Base-by-base conservation (phyloP, 2,888 invertebrate genomes). In the Tryphoninae sp. region DNA sequence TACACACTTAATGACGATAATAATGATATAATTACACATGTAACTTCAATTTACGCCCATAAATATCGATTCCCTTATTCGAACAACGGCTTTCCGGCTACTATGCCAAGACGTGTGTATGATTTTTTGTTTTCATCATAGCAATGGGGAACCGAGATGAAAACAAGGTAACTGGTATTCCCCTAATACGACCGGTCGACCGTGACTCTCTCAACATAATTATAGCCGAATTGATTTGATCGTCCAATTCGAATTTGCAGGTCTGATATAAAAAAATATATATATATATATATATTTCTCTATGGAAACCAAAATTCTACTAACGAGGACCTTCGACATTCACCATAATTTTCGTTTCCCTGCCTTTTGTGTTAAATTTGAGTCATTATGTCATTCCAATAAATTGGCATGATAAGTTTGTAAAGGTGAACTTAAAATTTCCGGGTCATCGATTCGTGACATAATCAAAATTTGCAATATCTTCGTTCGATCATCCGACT, bases 161-260 rank as follows among this genome's bases (percentile, higher is more conserved):
- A 64, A 74, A 80, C 13, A 13, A 67, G 53, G 19, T 49, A 49
- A 23, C 69, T 69, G 80, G 75, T 22, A 75, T 80, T 80, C 64
- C 62, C 40, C 49, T 59, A 68, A 68, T 42, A 23, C 26, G 13
- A 76, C 71, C 42, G 65, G 76, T 72, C 51, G 80, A 59, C 80
- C 80, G 59, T 80, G 80, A 71, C 49, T 71, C 51, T 16, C 33
- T 9, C 65, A 71, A 71, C 51, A 16, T 75, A 42, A 74, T 65
- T 76, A 61, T 76, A 59, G 55, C 45, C 51, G 40, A 64, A 65
- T 80, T 68, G n/a, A 76, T 68, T 11, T 33, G 26, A 42, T 74
- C 23, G 19, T 9, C 65, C 51, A 53, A 51, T 42, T 45, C n/a
- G 55, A 51, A 11, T 40, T 55, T 61, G 40, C 9, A 45, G n/a